A percentile compares a stretch with the other conserved stretches of the same genome.
These are phyloP conservation scores for Syrrhaptes paradoxus DNA, from an alignment of 2,113 vertebrate species.

Conservation along the genomic window DNA sequence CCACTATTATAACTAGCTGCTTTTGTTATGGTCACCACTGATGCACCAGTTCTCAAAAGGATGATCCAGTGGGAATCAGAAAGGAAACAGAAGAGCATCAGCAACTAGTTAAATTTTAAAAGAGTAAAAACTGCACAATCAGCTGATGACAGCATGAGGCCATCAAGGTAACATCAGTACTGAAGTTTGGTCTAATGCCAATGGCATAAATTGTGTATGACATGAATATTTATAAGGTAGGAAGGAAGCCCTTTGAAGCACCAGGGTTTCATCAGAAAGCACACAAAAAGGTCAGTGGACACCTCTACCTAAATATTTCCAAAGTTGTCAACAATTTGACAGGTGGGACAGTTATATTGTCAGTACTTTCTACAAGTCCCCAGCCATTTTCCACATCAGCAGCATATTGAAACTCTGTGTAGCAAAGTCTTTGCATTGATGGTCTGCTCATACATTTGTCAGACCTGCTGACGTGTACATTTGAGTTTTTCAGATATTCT, in stretches of 20 bases:
- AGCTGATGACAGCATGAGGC: not conserved
- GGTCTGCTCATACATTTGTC: not conserved
- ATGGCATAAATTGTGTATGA: slow-evolving; percentile 23
- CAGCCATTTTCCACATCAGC: not conserved
- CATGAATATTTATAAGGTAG: slow-evolving; percentile 29
- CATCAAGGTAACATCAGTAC: not conserved
- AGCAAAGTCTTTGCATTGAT: not conserved
- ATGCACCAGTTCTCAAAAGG: not conserved
- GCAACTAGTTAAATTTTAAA: not conserved
- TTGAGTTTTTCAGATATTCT: not conserved
- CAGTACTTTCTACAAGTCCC: not conserved
- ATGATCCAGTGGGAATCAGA: not conserved
- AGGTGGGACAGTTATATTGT: not conserved
- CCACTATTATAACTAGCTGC: not conserved
- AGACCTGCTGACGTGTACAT: not conserved
- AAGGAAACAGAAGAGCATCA: not conserved
- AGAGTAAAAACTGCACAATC: not conserved
- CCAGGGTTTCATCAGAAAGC: not conserved
- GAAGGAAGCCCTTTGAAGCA: slow-evolving; percentile 17
- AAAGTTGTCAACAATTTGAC: not conserved
- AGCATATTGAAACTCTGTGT: not conserved
- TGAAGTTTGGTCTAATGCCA: not conserved
- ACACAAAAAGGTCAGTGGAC: not conserved
- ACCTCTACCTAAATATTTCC: not conserved
- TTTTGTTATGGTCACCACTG: not conserved